These are phyloP conservation scores for Clostera curtula DNA, from an alignment of 2,888 invertebrate genomes.

Conservation along the genomic window DNA sequence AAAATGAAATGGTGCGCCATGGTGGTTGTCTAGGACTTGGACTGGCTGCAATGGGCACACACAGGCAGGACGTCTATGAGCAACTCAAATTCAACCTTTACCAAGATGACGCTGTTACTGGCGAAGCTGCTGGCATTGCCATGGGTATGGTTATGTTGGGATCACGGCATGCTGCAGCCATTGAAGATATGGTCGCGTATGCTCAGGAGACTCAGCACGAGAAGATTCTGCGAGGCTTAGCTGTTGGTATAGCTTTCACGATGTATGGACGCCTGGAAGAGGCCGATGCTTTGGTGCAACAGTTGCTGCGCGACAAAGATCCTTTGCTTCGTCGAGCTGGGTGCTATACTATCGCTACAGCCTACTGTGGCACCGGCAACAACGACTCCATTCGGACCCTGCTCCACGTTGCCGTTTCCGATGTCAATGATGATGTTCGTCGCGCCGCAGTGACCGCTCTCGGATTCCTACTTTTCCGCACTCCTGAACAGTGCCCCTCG, in stretches of 20 bases:
- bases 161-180: slow-evolving; percentile 90
- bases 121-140: slow-evolving; percentile 98
- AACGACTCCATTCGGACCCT: slow-evolving; percentile 96
- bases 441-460: slow-evolving; percentile 99
- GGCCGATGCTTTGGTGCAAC: slow-evolving; percentile 94
- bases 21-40: slow-evolving; percentile 98
- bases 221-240: slow-evolving; percentile 97
- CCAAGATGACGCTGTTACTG: slow-evolving; percentile 99
- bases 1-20: slow-evolving; percentile 97
- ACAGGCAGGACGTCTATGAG: slow-evolving; percentile 95
- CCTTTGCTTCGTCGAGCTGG: slow-evolving; percentile 96
- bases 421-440: slow-evolving; percentile 99
- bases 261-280: slow-evolving; percentile 98
- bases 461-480: slow-evolving; percentile 96
- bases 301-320: slow-evolving; percentile 93
- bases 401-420: slow-evolving; percentile 97
- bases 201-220: slow-evolving; percentile 98
- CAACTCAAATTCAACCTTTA: slow-evolving; percentile 97
- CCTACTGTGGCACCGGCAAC: slow-evolving; percentile 98
- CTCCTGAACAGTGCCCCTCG: slow-evolving; percentile 97
- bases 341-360: slow-evolving; percentile 98
- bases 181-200: slow-evolving; percentile 96
- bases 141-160: slow-evolving; percentile 99
- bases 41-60: slow-evolving; percentile 98
- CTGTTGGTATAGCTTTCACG: slow-evolving; percentile 96